Base-by-base conservation (phyloP, 2,888 invertebrate genomes). In the Physocephala rufipes region DNA sequence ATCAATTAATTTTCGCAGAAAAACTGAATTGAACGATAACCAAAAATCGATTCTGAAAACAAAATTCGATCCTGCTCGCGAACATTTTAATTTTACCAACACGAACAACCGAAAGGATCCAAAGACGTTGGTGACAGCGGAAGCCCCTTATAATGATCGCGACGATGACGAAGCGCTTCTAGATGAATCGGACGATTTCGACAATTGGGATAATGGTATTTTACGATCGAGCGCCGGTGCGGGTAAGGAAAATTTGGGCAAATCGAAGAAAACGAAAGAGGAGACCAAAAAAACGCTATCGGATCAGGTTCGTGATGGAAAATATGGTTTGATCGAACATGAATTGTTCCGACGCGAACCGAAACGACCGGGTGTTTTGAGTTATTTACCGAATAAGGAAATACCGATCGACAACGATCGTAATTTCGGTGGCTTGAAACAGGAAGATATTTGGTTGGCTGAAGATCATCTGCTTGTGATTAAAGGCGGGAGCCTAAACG, bases 261-360 rank as follows among this genome's bases (percentile, higher is more conserved):
- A 80, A 79, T 81, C 75, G 61, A 88, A 71, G 55, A 88, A 72
- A 51, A 77, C 76, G 64, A 84, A 84, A 70, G 92, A 92, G 74
- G 94, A 94, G 75, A 91, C 92, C 36, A 92, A 91, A 84, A 95
- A 95, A 84, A 95, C 95, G 5, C 87, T 95, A 49, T 90, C 94
- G n/a, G 94, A 95, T 86, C 95, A 95, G 87, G 94, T 95, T 77
- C 92, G 93, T 73, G 95, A 95, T 82, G 95, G 95, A 55, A 95
- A 95, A 86, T 95, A 95, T 86, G 95, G 94, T 45, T 88, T 95
- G 7, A 94, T 95, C 76, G 95, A 95, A 82, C 92, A 93, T 80
- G 95, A 95, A 85, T 88, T 95, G 74, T 94, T 95, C 81, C 86
- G 89, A 0, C 89, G 90, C 72, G 87, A 89, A 2, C 90, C 92